Conservation (phyloP, 37 sponge, comb jelly and placozoan species). For the Ianthella basta region DNA sequence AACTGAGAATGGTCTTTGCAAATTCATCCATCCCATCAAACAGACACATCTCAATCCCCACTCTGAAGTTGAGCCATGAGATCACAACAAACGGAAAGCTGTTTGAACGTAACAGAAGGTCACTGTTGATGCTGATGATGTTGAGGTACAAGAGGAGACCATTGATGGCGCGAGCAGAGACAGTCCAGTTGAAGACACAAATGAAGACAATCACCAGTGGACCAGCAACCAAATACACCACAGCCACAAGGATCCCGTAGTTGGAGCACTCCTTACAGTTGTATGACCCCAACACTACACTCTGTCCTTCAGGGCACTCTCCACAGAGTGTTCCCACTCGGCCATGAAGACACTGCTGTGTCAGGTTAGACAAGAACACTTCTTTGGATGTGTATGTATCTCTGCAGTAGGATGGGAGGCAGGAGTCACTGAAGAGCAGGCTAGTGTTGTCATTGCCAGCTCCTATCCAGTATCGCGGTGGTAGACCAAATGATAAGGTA, state of each 20-base stretch:
- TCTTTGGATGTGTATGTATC: too few relatives aligned
- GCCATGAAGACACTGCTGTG: slow-evolving; percentile 32
- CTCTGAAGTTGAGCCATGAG: slow-evolving; percentile 37
- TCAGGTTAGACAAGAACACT: too few relatives aligned
- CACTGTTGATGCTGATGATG: slow-evolving; percentile 30
- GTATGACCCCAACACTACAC: slow-evolving; percentile 38
- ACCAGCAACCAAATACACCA: slow-evolving; percentile 39
- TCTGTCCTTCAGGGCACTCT: slow-evolving; percentile 8
- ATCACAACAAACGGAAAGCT: background rate
- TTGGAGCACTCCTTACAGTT: slow-evolving; percentile 18
- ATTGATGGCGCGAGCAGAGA: slow-evolving; percentile 35
- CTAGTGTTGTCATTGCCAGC: background rate
- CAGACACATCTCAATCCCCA: slow-evolving; percentile 46
- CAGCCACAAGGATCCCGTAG: background rate
- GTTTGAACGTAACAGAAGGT: background rate
- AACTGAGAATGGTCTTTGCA: slow-evolving; percentile 37
- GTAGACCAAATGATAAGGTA: background rate
- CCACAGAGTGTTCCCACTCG: slow-evolving; percentile 55
- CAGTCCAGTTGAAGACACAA: slow-evolving; percentile 27
- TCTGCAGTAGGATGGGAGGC: too few relatives aligned
- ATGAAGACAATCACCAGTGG: slow-evolving; percentile 31
- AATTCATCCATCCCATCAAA: slow-evolving; percentile 34
- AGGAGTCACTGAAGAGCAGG: too few relatives aligned
- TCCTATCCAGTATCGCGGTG: background rate
- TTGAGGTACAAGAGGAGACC: slow-evolving; percentile 56